Percentiles rank a stretch among this genome's conserved stretches.
These are phyloP conservation scores for Phalangium opilio DNA, from an alignment of 2,888 invertebrate species.

Conservation along the genomic window DNA sequence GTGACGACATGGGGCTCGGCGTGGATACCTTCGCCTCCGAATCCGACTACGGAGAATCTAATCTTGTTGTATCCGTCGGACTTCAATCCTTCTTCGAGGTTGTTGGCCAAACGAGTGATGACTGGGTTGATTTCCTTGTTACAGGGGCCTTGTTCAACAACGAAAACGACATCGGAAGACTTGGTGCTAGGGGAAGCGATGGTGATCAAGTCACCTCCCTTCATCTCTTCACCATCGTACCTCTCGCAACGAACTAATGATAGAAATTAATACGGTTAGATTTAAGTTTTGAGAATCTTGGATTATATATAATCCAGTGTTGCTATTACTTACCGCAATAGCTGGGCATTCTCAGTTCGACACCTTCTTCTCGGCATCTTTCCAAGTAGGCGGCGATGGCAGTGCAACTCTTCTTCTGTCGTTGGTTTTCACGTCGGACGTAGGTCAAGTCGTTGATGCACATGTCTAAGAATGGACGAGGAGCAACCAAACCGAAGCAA, in stretches of 20 bases:
- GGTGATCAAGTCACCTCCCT: conserved; percentile 36
- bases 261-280: background rate
- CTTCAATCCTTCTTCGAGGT: conserved; percentile 21
- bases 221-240: conserved; percentile 25
- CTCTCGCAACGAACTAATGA: conserved; percentile 26
- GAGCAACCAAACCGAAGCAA: conserved; percentile 40
- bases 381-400: conserved; percentile 53
- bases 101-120: conserved; percentile 11
- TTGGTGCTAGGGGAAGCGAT: conserved; percentile 16
- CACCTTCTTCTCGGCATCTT: conserved; percentile 42
- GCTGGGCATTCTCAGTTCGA: conserved; percentile 46
- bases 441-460: conserved; percentile 49
- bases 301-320: background rate
- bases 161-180: conserved; percentile 62
- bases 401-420: conserved; percentile 39
- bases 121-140: conserved; percentile 32
- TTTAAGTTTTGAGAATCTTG: background rate
- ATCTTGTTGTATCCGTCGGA: conserved; percentile 27
- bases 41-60: conserved; percentile 58
- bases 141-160: conserved; percentile 48
- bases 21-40: conserved; percentile 61
- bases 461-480: conserved; percentile 44
- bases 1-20: conserved; percentile 51
- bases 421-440: conserved; percentile 21
- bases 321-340: conserved; percentile 39